phyloP scores from a whole-genome alignment of 1,140 invertebrate genomes.

The Macrotrachela quadricornifera region DNA sequence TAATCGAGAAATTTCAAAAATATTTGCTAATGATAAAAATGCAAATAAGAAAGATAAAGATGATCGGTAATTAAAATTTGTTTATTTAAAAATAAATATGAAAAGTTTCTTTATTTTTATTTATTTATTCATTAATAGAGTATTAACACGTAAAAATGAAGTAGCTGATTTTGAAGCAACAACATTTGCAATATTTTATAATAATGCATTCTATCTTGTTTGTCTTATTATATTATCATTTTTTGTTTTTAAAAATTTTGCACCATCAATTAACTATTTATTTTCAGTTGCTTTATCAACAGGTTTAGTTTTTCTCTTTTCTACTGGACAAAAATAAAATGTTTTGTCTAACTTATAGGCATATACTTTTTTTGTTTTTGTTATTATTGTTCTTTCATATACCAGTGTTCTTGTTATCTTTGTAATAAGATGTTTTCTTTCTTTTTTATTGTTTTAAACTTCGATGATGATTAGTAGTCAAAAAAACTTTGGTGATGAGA shows the following conservation, averaged over 20 bases:
- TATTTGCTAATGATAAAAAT: conserved; percentile 76
- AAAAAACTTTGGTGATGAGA: too few species aligned
- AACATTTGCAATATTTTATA: conserved; percentile 96
- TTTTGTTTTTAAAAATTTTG: conserved; percentile 67
- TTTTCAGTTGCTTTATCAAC: conserved; percentile 61
- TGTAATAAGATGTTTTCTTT: too few species aligned
- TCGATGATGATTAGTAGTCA: too few species aligned
- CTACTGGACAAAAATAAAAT: conserved; percentile 34
- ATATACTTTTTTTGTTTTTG: too few species aligned
- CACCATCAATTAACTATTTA: conserved; percentile 59
- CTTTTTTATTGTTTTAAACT: too few species aligned
- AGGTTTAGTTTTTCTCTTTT: conserved; percentile 65
- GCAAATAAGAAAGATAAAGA: conserved; percentile 39
- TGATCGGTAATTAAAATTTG: conserved; percentile 5
- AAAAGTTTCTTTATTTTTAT: background rate
- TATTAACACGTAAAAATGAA: conserved; percentile 97
- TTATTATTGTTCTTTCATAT: too few species aligned
- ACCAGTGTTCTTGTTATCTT: too few species aligned
- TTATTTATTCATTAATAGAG: conserved; percentile 33
- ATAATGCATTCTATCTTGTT: conserved; percentile 83
- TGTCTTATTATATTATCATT: conserved; percentile 82
- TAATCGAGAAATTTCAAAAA: conserved; percentile 45
- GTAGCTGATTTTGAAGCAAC: conserved; percentile 97
- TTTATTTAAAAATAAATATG: too few species aligned
- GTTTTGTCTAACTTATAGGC: too few species aligned